Evolutionary conservation across 2,888 invertebrate species (phyloP).

Genomic region (Dyspetes luteomarginatus): DNA sequence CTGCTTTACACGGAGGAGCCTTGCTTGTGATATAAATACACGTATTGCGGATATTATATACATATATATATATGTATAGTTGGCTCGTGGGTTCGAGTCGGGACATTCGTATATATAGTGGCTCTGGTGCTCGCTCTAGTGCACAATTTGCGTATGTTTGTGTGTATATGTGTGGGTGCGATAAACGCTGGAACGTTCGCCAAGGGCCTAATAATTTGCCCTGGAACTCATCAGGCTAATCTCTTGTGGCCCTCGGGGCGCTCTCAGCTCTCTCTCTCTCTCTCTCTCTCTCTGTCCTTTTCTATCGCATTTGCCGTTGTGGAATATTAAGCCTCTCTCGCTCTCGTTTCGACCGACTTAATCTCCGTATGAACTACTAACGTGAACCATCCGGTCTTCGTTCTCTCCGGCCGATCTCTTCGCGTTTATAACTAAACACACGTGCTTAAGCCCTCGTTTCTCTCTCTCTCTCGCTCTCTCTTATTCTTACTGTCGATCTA

Average conservation of each 20-base stretch:
- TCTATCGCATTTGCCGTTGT: background rate
- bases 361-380: slow-evolving; percentile 52
- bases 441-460: background rate
- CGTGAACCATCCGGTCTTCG: slow-evolving; percentile 46
- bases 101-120: background rate
- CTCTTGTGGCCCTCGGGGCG: slow-evolving; percentile 62
- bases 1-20: background rate
- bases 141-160: slow-evolving; percentile 17
- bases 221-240: slow-evolving; percentile 67
- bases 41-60: no score
- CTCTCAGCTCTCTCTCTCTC: slow-evolving; percentile 22
- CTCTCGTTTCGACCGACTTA: slow-evolving; percentile 46
- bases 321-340: slow-evolving; percentile 31
- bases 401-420: slow-evolving; percentile 16
- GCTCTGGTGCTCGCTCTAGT: slow-evolving; percentile 42
- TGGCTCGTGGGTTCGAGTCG: slow-evolving; percentile 20
- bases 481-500: background rate
- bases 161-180: slow-evolving; percentile 18
- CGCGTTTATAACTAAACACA: background rate
- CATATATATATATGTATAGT: slow-evolving; percentile 3
- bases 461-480: slow-evolving; percentile 2
- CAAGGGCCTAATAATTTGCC: slow-evolving; percentile 66
- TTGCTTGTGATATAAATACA: background rate
- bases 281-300: slow-evolving; percentile 21
- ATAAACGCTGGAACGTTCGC: slow-evolving; percentile 50